Conservation (phyloP, 30 jellyfish, hydroid and myxozoan species). For the Mastigias papua region DNA sequence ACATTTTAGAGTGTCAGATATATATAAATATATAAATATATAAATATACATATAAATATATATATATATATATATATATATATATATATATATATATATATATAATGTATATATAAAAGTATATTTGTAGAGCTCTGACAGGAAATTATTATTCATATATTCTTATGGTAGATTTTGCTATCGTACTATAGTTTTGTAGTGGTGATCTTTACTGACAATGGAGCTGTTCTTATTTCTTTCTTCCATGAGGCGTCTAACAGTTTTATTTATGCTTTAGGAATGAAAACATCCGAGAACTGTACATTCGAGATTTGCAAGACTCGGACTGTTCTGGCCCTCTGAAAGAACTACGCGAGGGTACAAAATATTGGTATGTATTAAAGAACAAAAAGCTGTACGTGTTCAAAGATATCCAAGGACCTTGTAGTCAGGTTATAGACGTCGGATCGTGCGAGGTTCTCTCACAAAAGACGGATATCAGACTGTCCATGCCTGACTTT, state of each 20-base stretch:
- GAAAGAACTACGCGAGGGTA: slow-evolving; percentile 67
- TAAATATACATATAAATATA: too few relatives aligned
- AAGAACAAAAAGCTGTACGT: slow-evolving; percentile 68
- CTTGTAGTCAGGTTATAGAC: slow-evolving; percentile 78
- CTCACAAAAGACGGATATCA: slow-evolving; percentile 44
- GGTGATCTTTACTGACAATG: too few relatives aligned
- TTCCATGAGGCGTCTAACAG: not conserved
- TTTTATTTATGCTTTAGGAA: not conserved
- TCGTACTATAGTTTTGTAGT: too few relatives aligned
- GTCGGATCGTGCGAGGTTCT: slow-evolving; percentile 72
- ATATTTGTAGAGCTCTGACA: too few relatives aligned
- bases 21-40: not conserved
- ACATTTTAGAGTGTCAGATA: not conserved
- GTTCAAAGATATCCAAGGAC: slow-evolving; percentile 80
- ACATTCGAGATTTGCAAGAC: slow-evolving; percentile 66
- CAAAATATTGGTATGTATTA: slow-evolving; percentile 84
- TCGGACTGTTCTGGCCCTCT: slow-evolving; percentile 84
- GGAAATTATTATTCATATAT: too few relatives aligned
- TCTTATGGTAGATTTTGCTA: too few relatives aligned
- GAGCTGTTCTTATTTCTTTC: not conserved
- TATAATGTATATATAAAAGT: not conserved
- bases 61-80: too few relatives aligned
- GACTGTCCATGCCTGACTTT: slow-evolving; percentile 67
- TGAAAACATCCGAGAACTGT: slow-evolving; percentile 21
- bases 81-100: too few relatives aligned